These are phyloP conservation scores for Calliphora vicina DNA, from an alignment of 1,140 invertebrate species.

Conservation along the genomic window DNA sequence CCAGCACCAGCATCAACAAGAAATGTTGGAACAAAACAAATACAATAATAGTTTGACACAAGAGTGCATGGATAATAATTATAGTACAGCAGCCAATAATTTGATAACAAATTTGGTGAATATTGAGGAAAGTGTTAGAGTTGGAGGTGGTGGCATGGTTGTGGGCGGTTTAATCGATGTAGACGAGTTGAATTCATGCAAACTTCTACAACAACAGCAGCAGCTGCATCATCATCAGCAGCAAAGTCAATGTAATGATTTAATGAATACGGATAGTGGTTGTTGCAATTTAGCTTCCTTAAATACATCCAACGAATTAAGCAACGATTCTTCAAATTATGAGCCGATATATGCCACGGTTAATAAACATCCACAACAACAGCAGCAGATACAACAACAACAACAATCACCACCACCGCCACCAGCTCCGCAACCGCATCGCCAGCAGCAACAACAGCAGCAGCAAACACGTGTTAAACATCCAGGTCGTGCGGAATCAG, in stretches of 20 bases:
- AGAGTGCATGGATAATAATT: conserved; percentile 36
- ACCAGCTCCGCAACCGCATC: conserved; percentile 42
- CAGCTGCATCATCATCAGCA: conserved; percentile 36
- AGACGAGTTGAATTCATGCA: neutral
- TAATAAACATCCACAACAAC: conserved; percentile 41
- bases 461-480: conserved; percentile 47
- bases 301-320: conserved; percentile 35
- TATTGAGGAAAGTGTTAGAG: conserved; percentile 10
- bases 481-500: conserved; percentile 39
- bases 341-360: conserved; percentile 38
- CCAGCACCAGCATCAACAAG: conserved; percentile 36
- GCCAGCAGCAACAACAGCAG: conserved; percentile 16
- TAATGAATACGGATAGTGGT: conserved; percentile 24
- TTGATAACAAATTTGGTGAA: conserved; percentile 48
- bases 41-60: conserved; percentile 44
- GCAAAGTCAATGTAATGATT: conserved; percentile 29
- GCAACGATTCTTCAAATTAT: conserved; percentile 38
- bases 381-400: conserved; percentile 37
- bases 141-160: neutral
- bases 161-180: neutral
- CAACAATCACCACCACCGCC: conserved; percentile 44
- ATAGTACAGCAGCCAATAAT: conserved; percentile 18
- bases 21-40: conserved; percentile 51
- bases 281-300: conserved; percentile 34
- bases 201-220: conserved; percentile 24